Conservation (phyloP, 2,113 vertebrate genomes). For the Salvelinus sp. region DNA sequence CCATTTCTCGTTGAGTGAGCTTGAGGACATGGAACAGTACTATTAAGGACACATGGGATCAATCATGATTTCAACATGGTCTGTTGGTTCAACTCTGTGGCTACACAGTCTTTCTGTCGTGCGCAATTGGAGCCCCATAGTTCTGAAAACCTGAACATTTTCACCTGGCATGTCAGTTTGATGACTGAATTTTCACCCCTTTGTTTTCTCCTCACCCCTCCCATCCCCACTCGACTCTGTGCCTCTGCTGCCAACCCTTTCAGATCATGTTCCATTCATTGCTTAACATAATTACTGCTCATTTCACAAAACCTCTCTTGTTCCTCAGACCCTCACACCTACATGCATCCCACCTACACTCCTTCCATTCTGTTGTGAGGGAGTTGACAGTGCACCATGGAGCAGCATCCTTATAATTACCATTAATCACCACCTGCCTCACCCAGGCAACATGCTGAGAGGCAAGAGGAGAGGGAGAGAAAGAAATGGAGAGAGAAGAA, state of each 20-base stretch:
- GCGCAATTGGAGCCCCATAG: background rate
- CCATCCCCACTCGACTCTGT: background rate
- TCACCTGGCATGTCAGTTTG: background rate
- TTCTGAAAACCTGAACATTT: background rate
- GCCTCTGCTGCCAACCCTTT: background rate
- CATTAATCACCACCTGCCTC: constrained; percentile 9
- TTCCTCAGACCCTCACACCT: background rate
- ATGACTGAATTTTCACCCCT: background rate
- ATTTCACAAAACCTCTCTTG: background rate
- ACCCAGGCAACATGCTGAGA: constrained; percentile 2
- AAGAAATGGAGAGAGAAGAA: constrained; percentile 1
- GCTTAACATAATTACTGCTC: background rate
- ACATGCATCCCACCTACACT: background rate
- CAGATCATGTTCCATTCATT: constrained; percentile 4
- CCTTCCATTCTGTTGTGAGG: background rate
- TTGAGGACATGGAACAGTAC: no score
- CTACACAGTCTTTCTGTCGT: no score
- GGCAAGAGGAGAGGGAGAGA: background rate
- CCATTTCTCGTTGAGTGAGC: no score
- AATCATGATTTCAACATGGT: no score
- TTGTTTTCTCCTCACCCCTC: background rate
- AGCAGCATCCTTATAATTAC: constrained; percentile 14
- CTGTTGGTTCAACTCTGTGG: no score
- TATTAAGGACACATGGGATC: no score
- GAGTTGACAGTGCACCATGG: background rate